Percentiles rank a stretch among this genome's conserved stretches.
These are phyloP conservation scores for Euthynnus affinis DNA, from an alignment of 2,797 vertebrate species.

Conservation along the genomic window DNA sequence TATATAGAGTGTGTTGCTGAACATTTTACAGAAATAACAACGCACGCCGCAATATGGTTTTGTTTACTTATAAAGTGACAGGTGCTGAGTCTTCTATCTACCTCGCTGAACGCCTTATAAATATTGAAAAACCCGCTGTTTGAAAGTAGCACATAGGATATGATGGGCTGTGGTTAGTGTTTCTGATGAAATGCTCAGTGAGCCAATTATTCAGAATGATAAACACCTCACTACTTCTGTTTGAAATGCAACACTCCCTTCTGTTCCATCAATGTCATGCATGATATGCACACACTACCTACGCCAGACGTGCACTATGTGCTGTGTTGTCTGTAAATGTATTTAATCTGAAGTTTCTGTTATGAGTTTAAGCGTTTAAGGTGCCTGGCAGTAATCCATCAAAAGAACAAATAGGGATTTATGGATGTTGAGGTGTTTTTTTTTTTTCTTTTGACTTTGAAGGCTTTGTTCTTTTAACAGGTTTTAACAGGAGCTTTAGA, in stretches of 20 bases:
- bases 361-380: conserved; percentile 22
- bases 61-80: conserved; percentile 19
- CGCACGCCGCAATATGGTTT: neutral
- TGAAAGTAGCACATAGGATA: conserved; percentile 11
- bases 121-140: conserved; percentile 42
- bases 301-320: neutral
- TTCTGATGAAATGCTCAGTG: conserved; percentile 51
- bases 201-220: conserved; percentile 61
- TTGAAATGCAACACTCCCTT: conserved; percentile 52
- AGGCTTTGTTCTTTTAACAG: conserved; percentile 30
- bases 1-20: conserved; percentile 1
- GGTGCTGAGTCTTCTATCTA: conserved; percentile 17
- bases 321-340: conserved; percentile 46
- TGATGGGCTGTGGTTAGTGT: conserved; percentile 19
- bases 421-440: neutral
- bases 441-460: conserved; percentile 14
- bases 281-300: conserved; percentile 16
- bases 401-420: conserved; percentile 41
- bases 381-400: conserved; percentile 16
- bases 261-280: conserved; percentile 50
- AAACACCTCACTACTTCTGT: conserved; percentile 49
- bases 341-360: conserved; percentile 49
- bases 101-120: conserved; percentile 22
- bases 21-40: conserved; percentile 1
- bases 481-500: conserved; percentile 47